phyloP scores from a whole-genome alignment of 2,888 invertebrate species.

The Sarcophaga subvicina region DNA sequence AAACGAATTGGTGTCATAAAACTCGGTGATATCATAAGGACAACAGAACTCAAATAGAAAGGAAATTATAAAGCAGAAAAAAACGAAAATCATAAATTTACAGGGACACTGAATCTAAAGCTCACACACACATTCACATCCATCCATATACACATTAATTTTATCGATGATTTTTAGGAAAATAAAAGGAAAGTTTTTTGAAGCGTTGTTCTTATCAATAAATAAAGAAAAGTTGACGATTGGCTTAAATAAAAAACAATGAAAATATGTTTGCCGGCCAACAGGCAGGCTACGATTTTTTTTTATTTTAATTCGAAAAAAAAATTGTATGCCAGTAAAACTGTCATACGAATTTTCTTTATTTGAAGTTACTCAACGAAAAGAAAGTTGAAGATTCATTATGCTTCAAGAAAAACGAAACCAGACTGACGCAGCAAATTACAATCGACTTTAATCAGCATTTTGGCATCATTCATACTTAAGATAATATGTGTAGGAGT shows the following conservation, averaged over 20 bases:
- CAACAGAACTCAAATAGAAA: background rate
- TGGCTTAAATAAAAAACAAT: background rate
- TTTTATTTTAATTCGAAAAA: conserved; percentile 59
- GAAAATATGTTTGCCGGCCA: conserved; percentile 15
- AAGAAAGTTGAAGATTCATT: conserved; percentile 48
- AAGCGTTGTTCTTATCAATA: conserved; percentile 51
- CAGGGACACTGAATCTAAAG: conserved; percentile 46
- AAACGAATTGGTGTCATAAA: conserved; percentile 75
- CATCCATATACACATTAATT: background rate
- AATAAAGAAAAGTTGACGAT: conserved; percentile 32
- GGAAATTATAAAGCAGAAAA: conserved; percentile 19
- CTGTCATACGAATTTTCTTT: conserved; percentile 51
- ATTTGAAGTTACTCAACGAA: conserved; percentile 27
- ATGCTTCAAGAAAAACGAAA: conserved; percentile 12
- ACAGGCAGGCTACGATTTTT: background rate
- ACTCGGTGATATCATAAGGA: conserved; percentile 61
- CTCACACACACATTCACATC: background rate
- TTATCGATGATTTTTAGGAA: background rate
- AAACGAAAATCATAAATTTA: conserved; percentile 71
- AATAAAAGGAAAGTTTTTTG: background rate
- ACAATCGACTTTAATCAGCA: conserved; percentile 80
- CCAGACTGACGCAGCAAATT: conserved; percentile 77
- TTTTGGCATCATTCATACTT: conserved; percentile 71
- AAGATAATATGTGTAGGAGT: conserved; percentile 9
- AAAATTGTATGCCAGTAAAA: conserved; percentile 53